phyloP scores from a whole-genome alignment of 1,140 invertebrate genomes.

The Anagrus nilaparvatae region DNA sequence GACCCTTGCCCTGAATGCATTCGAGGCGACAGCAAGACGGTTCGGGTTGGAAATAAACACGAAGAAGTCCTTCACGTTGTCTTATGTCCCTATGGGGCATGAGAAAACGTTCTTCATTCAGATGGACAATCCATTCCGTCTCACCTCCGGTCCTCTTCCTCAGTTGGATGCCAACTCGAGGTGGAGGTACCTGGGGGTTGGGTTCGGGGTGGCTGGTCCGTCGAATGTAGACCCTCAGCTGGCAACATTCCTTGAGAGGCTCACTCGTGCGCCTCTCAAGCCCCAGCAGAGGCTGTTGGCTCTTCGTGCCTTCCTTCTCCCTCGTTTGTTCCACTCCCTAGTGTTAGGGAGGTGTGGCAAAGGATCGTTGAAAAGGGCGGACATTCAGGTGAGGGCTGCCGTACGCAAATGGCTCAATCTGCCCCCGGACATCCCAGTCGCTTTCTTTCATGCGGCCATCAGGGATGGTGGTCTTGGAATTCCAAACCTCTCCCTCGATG shows the following conservation, averaged over 20 bases:
- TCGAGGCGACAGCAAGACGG: too few relatives aligned
- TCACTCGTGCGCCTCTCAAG: conserved; percentile 26
- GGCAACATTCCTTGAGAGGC: conserved; percentile 11
- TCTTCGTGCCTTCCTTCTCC: too few relatives aligned
- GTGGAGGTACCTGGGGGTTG: conserved; percentile 31
- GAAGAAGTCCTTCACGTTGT: too few relatives aligned
- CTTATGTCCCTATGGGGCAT: too few relatives aligned
- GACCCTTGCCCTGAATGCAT: too few relatives aligned
- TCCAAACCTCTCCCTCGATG: too few relatives aligned
- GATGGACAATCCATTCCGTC: conserved; percentile 3
- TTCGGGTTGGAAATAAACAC: conserved; percentile 24
- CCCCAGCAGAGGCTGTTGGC: too few relatives aligned
- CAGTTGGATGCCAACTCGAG: conserved; percentile 15
- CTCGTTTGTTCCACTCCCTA: too few relatives aligned
- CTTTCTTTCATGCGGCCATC: conserved; percentile 26
- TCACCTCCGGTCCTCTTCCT: neutral
- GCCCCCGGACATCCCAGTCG: conserved; percentile 24
- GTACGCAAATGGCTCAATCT: conserved; percentile 26
- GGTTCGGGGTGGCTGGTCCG: too few relatives aligned
- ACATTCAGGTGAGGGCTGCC: conserved; percentile 18
- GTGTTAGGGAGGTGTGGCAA: conserved; percentile 21
- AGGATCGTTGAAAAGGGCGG: conserved; percentile 20
- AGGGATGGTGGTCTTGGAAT: conserved; percentile 24
- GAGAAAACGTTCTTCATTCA: too few relatives aligned
- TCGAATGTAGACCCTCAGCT: neutral